Conservation (phyloP, 1,140 invertebrate species). For the Ceratina australensis region DNA sequence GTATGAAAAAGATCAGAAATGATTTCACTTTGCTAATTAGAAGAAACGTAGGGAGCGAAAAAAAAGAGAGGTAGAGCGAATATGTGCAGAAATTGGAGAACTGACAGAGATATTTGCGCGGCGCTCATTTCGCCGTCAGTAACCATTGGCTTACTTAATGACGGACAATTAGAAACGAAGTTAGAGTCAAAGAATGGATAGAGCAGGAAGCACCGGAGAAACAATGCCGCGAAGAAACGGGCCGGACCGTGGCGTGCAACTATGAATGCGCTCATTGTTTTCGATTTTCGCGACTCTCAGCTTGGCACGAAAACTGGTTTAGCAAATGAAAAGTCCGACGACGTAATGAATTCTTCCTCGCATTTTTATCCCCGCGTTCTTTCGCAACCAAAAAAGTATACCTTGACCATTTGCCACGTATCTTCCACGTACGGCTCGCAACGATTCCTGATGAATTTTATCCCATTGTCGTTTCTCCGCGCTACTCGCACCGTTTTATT, state of each 20-base stretch:
- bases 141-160: slow-evolving; percentile 61
- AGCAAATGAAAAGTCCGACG: slow-evolving; percentile 2
- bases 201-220: slow-evolving; percentile 33
- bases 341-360: not conserved
- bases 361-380: not conserved
- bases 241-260: slow-evolving; percentile 21
- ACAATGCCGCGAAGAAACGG: slow-evolving; percentile 23
- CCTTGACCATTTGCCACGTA: too few relatives aligned
- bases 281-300: slow-evolving; percentile 11
- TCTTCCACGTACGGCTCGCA: too few relatives aligned
- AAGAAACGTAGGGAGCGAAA: too few relatives aligned
- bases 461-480: too few relatives aligned
- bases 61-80: slow-evolving; percentile 4
- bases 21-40: too few relatives aligned
- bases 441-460: too few relatives aligned
- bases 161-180: slow-evolving; percentile 63
- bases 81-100: slow-evolving; percentile 50
- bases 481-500: too few relatives aligned
- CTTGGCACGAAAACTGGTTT: slow-evolving; percentile 27
- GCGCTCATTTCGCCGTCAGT: slow-evolving; percentile 25
- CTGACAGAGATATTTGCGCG: slow-evolving; percentile 35
- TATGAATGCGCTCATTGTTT: slow-evolving; percentile 51
- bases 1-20: too few relatives aligned
- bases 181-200: slow-evolving; percentile 35
- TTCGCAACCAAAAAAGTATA: not conserved